phyloP scores from a whole-genome alignment of 2,797 vertebrate genomes.

The Margarornis squamiger region DNA sequence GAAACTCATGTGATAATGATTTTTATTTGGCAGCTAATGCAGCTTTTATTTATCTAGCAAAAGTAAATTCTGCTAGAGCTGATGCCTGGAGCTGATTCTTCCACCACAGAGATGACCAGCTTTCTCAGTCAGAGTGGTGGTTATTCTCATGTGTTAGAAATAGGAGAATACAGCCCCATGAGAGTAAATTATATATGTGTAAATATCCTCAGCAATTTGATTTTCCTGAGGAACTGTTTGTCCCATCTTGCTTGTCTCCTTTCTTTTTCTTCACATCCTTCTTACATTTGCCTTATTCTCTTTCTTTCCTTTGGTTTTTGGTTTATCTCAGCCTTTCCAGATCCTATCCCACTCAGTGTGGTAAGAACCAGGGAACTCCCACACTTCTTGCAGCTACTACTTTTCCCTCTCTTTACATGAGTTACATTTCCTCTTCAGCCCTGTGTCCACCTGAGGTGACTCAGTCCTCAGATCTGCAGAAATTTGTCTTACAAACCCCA shows the following conservation, averaged over 20 bases:
- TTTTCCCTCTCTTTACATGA: not conserved
- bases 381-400: accelerated
- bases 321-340: not conserved
- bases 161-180: not conserved
- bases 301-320: not conserved
- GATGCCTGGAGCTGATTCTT: not conserved
- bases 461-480: not conserved
- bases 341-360: not conserved
- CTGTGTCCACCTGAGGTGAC: not conserved
- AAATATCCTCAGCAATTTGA: not conserved
- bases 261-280: not conserved
- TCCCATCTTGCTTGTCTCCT: not conserved
- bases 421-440: not conserved
- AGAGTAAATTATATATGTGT: not conserved
- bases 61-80: not conserved
- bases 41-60: not conserved
- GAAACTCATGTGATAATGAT: not conserved
- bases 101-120: not conserved
- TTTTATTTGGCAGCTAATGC: not conserved
- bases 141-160: not conserved
- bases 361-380: not conserved
- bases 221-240: not conserved
- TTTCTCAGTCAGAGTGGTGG: not conserved
- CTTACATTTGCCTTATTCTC: not conserved
- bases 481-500: not conserved